Percentiles rank a stretch among this genome's conserved stretches.
These are phyloP conservation scores for Heliconius congener DNA, from an alignment of 1,140 invertebrate genomes.

Conservation along the genomic window DNA sequence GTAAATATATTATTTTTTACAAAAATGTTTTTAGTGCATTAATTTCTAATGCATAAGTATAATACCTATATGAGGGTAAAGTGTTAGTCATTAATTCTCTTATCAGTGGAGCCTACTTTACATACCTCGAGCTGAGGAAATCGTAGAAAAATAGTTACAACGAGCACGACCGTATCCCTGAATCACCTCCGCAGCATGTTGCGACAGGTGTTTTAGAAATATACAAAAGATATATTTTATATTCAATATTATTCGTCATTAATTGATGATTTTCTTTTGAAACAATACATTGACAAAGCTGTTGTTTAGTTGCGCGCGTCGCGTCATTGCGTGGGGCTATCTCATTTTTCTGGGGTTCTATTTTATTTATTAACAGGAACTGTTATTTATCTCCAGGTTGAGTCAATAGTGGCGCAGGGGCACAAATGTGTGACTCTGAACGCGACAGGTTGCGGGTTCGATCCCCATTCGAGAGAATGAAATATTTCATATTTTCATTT, in stretches of 20 bases:
- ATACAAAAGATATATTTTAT: not conserved
- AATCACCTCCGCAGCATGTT: not conserved
- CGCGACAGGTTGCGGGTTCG: too few species aligned
- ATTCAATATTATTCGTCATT: not conserved
- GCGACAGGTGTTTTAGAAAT: not conserved
- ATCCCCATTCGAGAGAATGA: too few species aligned
- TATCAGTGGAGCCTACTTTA: not conserved
- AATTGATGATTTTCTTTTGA: not conserved
- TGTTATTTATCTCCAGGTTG: not conserved
- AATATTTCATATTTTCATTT: too few species aligned
- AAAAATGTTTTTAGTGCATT: not conserved
- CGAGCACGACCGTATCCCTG: not conserved
- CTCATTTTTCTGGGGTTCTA: not conserved
- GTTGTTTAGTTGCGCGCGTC: not conserved
- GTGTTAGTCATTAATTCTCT: not conserved
- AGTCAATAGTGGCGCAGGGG: too few species aligned
- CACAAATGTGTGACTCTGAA: too few species aligned
- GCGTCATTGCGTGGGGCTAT: too few species aligned
- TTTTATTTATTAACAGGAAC: not conserved
- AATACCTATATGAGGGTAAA: not conserved
- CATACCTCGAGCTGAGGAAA: not conserved
- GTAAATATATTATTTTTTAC: not conserved
- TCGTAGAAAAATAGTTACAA: not conserved
- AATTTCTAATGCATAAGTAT: not conserved
- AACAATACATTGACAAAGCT: conserved; percentile 3